Evolutionary conservation across 2,797 vertebrate genomes (phyloP), one percentile per base, ranked within the genome.

Genomic region (Esox lucius): DNA sequence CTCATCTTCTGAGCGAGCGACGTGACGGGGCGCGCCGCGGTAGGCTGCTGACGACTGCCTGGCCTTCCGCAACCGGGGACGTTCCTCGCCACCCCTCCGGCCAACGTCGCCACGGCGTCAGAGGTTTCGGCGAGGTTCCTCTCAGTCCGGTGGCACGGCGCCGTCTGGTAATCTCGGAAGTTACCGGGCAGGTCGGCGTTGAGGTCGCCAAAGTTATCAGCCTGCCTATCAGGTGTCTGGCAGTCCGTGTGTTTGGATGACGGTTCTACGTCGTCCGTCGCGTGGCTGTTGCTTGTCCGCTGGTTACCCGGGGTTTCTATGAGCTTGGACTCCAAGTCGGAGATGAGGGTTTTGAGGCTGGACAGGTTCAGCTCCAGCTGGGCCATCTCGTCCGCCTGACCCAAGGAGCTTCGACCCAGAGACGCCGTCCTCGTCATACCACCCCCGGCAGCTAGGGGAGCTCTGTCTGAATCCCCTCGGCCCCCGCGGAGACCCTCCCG

Each of bases 331-430:
- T 92, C 91, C 78, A 94, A 84, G 83, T 93, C 90, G 8, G 88
- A 91, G 80, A 94, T 93, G 71, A 92, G 51, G 2, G 80, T 79
- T 84, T 93, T 93, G 5, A 93, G 82, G 73, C 87, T 81, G 49
- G 84, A 92, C 61, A 94, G 85, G 80, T 87, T 91, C 13, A 86
- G 81, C 86, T 93, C 92, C 0, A 93, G 85, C 71, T 90, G 87
- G 69, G 92, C 84, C 12, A 93, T 90, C 81, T 92, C 88, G 80
- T 85, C 85, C 2, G 80, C 53, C 35, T 82, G 82, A 64, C 75
- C 70, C 39, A 90, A 90, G 79, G 28, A 31, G 28, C 80, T 89
- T 68, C 73, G 81, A 64, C 70, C 31, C 22, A 81, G 71, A 19
- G 72, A 9, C 0, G 6, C 31, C 7, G 39, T 64, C 39, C 39